Evolutionary conservation across 1,140 invertebrate species (phyloP), one percentile per base, ranked within the genome.

Genomic region (Hypsibius dujardini): DNA sequence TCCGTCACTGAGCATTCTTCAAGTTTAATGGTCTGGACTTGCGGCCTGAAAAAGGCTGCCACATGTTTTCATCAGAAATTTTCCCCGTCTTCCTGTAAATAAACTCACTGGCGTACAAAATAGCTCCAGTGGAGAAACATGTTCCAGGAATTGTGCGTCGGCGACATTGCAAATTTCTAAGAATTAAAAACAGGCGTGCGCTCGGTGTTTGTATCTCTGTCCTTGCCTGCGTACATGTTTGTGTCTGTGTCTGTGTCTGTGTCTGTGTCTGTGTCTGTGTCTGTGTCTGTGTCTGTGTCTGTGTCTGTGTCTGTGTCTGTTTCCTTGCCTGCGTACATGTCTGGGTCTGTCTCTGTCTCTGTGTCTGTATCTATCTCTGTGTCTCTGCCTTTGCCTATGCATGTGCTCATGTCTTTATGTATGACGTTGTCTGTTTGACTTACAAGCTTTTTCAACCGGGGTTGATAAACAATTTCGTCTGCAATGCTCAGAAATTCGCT

Each of bases 101-200:
- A 28, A 28, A 67, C 62, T 67, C 62, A 67, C 62, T 67, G 62
- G 12, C 62, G 12, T 67, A 67, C 42, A 15, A 67, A 42, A 67
- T 67, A 67, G 62, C 12, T 67, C 62, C 62, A 67, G 42, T 67
- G 62, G 12, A 67, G 12, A 42, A 67, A 67, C 12, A 12, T 15
- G 42, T 67, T 67, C 62, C 62, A 67, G 42, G 12, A 15, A 42
- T 67, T 45, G 42, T 67, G 12, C 12, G 12, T 42, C 12, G 62
- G 62, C 45, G 62, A 12, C 12, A 67, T 42, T 15, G 42, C 62
- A 42, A 67, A 67, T 7, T 15, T 45, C 62, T 67, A 45, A 45
- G 12, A 15, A 67, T 67, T 12, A 67, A 67, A 67, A 42, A 67
- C n/a, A 12, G 7, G 50, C 50, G n/a, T 28, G 28, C 28, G 28